These are phyloP conservation scores for Agonopterix heracliana DNA, from an alignment of 2,888 invertebrate species.

Conservation along the genomic window DNA sequence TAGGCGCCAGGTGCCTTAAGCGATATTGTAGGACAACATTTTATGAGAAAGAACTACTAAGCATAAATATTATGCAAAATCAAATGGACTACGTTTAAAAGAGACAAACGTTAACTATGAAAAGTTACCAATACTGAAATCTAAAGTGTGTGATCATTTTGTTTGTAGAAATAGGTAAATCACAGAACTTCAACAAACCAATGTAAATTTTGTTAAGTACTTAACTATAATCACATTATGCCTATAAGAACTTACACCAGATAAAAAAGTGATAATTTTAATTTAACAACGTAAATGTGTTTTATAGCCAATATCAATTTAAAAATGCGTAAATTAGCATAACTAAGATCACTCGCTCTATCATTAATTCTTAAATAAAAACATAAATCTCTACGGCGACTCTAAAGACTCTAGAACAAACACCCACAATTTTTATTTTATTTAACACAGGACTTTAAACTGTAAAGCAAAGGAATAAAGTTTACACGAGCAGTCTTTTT, in stretches of 20 bases:
- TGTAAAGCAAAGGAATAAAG: conserved; percentile 11
- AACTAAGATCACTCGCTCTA: conserved; percentile 64
- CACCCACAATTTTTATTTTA: conserved; percentile 48
- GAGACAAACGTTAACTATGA: no score
- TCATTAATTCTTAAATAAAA: conserved; percentile 73
- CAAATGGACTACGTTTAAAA: conserved; percentile 18
- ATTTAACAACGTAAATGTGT: conserved; percentile 19
- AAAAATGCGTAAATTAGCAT: conserved; percentile 61
- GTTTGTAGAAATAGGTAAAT: no score
- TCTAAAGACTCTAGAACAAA: conserved; percentile 65
- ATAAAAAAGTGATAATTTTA: conserved; percentile 1
- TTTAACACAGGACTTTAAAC: conserved; percentile 3
- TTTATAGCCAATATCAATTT: conserved; percentile 45
- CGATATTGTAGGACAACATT: conserved; percentile 22
- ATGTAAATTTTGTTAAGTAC: no score
- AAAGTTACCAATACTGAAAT: no score
- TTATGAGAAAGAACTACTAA: conserved; percentile 4
- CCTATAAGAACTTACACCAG: neutral
- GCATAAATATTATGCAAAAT: no score
- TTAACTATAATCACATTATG: no score
- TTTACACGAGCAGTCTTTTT: conserved; percentile 8
- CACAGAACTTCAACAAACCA: no score
- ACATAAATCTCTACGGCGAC: conserved; percentile 68
- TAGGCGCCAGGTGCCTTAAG: conserved; percentile 59
- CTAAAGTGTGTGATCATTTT: no score